Evolutionary conservation across 1,140 invertebrate genomes (phyloP), one percentile per base, ranked within the genome.

Genomic region (Cyrtorhinus lividipennis): DNA sequence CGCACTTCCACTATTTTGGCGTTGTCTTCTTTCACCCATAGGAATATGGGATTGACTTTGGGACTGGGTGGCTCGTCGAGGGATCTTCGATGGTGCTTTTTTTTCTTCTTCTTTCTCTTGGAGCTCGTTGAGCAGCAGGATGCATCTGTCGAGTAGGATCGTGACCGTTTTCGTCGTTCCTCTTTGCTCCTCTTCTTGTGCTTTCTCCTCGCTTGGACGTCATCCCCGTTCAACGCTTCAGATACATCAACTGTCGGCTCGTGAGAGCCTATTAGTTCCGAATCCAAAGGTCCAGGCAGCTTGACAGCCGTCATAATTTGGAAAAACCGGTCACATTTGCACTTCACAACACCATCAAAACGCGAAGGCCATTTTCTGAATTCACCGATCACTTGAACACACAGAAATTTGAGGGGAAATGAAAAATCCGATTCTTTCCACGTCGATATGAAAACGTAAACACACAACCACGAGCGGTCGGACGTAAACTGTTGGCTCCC

Each of bases 1-100:
- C 83, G 81, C 66, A 90, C 87, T 73, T 88, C 84, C 69, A 88
- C 80, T 69, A 90, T 87, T 70, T 78, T 80, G 62, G 84, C 85
- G 70, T 87, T 83, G 65, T 81, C 78, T 72, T 87, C 85, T 68
- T 84, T 82, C 45, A 85, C 84, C 86, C 86, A 88, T 61, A 89
- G 77, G 72, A 90, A 90, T 62, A 90, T 86, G 58, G 87, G 86
- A 71, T 84, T 85, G 5, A 86, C 82, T 67, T 82, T 80, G 48
- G 83, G 81, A 23, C 64, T 65, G 18, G 63, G 65, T 10, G 38
- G 25, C 2, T 59, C 61, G 20, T 64, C 61, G 12, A 65, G 57
- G 12, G 62, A 60, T n/a, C 58, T 56, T 18, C 63, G 30, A 25
- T 66, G 62, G 3, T 66, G 66, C 62, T 65, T 66, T 46, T 68